These are phyloP conservation scores for Ectemnius lituratus DNA, from an alignment of 2,888 invertebrate species.

Conservation along the genomic window DNA sequence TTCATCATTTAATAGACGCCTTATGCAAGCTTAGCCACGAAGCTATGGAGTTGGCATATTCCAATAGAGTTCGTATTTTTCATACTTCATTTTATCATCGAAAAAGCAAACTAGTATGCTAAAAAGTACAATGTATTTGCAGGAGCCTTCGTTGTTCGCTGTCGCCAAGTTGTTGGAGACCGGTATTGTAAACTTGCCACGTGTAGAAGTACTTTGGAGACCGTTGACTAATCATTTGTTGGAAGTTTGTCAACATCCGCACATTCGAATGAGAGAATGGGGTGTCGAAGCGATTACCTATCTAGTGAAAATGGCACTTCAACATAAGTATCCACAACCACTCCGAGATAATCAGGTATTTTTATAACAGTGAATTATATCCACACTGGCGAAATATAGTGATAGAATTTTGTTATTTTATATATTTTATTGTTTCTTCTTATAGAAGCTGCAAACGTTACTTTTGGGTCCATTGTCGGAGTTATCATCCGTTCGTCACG, in stretches of 20 bases:
- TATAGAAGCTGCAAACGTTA: conserved; percentile 88
- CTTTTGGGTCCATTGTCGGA: conserved; percentile 94
- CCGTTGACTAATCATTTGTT: conserved; percentile 97
- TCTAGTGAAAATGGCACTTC: conserved; percentile 93
- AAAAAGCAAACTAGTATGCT: too few relatives aligned
- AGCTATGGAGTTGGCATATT: conserved; percentile 97
- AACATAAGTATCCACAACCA: conserved; percentile 90
- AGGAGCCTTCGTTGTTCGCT: conserved; percentile 98
- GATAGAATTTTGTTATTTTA: too few relatives aligned
- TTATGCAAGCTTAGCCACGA: conserved; percentile 97
- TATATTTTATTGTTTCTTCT: background rate
- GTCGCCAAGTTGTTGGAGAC: conserved; percentile 99
- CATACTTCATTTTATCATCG: too few relatives aligned
- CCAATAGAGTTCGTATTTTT: conserved; percentile 86
- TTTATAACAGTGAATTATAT: background rate
- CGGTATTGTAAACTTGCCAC: conserved; percentile 93
- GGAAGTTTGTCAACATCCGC: conserved; percentile 97
- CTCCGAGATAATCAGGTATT: conserved; percentile 89
- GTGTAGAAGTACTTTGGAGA: conserved; percentile 96
- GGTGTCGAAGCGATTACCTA: conserved; percentile 98
- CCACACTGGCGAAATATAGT: background rate
- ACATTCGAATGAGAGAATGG: conserved; percentile 97
- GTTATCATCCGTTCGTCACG: conserved; percentile 92
- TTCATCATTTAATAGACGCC: conserved; percentile 97
- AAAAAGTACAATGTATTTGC: conserved; percentile 13